A percentile compares a stretch with the other conserved stretches of the same genome.
Evolutionary conservation across 1,140 invertebrate species (phyloP).

Genomic region (Macrobrachium nipponense): DNA sequence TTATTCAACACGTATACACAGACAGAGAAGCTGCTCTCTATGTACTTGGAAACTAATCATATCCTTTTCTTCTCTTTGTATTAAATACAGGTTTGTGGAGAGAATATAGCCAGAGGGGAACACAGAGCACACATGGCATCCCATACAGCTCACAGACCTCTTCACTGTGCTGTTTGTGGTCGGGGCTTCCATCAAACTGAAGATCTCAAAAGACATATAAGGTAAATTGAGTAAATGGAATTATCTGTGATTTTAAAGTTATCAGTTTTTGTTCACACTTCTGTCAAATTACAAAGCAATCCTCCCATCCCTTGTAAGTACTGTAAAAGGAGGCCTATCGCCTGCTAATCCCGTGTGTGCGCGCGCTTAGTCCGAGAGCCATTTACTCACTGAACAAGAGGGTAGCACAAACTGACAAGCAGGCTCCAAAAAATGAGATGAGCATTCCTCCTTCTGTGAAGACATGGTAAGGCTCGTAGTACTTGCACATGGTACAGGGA

Average conservation of each 20-base stretch:
- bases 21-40: no score
- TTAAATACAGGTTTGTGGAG: slow-evolving; percentile 56
- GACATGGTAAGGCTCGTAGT: no score
- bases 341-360: no score
- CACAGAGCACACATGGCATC: slow-evolving; percentile 62
- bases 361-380: no score
- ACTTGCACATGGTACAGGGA: no score
- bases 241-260: neutral
- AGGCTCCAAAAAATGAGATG: no score
- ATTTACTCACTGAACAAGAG: no score
- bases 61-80: neutral
- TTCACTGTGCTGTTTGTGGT: slow-evolving; percentile 63
- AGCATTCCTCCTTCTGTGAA: no score
- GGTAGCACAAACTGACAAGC: no score
- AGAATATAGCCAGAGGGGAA: slow-evolving; percentile 60
- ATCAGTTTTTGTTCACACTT: neutral
- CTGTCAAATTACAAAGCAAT: neutral
- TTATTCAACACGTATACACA: no score
- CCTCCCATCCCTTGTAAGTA: no score
- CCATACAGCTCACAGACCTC: slow-evolving; percentile 61
- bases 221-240: slow-evolving; percentile 5
- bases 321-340: no score
- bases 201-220: slow-evolving; percentile 63
- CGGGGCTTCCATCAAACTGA: slow-evolving; percentile 63
- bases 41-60: neutral